Evolutionary conservation across 2,797 vertebrate species (phyloP).

Genomic region (Tamandua tetradactyla): DNA sequence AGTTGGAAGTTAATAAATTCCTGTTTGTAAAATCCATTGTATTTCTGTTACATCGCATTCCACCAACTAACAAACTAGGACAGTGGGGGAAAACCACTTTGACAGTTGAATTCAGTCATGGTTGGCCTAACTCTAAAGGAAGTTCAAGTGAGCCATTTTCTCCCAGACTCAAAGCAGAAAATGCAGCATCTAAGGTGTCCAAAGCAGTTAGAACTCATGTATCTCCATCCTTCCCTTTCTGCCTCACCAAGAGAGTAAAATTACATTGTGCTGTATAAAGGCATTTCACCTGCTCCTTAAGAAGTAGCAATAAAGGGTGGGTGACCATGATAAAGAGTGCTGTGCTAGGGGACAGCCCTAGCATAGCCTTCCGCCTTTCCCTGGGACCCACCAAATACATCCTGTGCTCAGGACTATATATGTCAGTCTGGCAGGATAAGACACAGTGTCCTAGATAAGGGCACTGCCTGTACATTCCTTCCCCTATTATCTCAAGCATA

Average conservation of each 20-base stretch:
- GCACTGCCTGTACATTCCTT: no score
- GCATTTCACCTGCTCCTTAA: not conserved
- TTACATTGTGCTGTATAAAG: not conserved
- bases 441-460: no score
- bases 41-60: no score
- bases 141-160: not conserved
- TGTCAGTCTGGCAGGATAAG: no score
- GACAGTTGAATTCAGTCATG: not conserved
- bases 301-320: not conserved
- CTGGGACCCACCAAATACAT: no score
- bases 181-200: not conserved
- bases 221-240: not conserved
- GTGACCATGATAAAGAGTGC: not conserved
- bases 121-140: not conserved
- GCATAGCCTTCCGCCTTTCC: no score
- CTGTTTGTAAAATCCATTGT: no score
- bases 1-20: no score
- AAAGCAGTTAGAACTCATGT: not conserved
- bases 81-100: not conserved
- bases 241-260: not conserved
- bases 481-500: no score
- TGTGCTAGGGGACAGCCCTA: no score
- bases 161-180: not conserved
- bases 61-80: no score
- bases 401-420: no score